Base-by-base conservation (phyloP, 2,113 vertebrate genomes). In the Limnothrissa miodon region DNA sequence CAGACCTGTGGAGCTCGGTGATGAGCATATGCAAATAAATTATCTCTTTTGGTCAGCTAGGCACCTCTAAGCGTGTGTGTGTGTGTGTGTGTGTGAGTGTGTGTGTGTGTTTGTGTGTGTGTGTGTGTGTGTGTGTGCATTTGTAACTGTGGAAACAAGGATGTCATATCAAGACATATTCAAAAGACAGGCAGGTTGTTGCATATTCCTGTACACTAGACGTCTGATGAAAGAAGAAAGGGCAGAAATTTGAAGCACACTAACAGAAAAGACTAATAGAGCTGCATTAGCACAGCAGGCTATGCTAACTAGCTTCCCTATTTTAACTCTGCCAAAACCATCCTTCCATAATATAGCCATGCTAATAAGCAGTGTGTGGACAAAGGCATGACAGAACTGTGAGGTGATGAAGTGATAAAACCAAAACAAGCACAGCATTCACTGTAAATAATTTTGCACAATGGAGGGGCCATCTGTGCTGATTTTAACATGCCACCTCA, bases 11-110 rank as follows among this genome's bases (percentile, higher is more conserved):
- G 81, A 83, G 86, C 85, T 86, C 79, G 36, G 86, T 80, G 83
- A 81, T 62, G 81, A 91, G 87, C 91, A 92, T 92, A 92, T 93
- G 90, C 88, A 92, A 90, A 91, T 91, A 90, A 89, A 89, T 91
- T 81, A 87, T 13, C 88, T 11, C 9, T 36, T 33, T 39, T 80
- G 10, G 56, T 42, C 19, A 2, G 25, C 9, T 4, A 13, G 66
- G 36, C 62, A 70, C 33, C 19, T 45, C 21, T 36, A 19, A 70
- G 42, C 59, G 51, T 82, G 25, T 51, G 46, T 48, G 46, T 2
- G 46, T 48, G 46, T 48, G 46, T 13, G 46, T 48, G 46, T 9
- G 46, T 48, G 46, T 13, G 46, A 1, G 46, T 48, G 46, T 48
- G 42, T 42, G 2, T 42, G 42, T 42, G 42, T 42, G 2, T 42